Conservation (phyloP, 2,113 vertebrate genomes). For the Cnemophilus loriae region DNA sequence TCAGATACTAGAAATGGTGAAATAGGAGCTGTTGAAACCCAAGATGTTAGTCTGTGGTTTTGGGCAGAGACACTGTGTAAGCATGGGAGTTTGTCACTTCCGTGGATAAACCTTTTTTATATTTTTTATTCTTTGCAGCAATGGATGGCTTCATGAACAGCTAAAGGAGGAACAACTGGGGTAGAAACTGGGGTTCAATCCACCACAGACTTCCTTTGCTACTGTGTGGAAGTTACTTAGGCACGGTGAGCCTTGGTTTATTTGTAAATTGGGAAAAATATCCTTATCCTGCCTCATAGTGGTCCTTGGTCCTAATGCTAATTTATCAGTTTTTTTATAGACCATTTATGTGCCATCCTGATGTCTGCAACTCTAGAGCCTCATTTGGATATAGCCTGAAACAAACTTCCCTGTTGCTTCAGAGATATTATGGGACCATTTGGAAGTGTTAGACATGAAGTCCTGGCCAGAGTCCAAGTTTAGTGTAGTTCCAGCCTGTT, state of each 20-base stretch:
- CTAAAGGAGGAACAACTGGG: neutral
- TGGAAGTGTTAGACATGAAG: neutral
- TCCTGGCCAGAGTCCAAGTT: neutral
- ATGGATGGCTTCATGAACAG: neutral
- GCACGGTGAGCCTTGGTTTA: neutral
- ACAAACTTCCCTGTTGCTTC: neutral
- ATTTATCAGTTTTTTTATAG: neutral
- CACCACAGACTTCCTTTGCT: neutral
- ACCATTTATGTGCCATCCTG: neutral
- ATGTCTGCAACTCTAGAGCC: neutral
- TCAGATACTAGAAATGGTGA: neutral
- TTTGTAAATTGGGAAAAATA: neutral
- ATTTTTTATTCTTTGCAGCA: neutral
- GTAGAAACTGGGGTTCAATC: neutral
- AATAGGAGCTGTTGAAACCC: neutral
- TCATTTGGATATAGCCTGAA: neutral
- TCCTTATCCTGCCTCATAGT: neutral
- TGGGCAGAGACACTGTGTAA: neutral
- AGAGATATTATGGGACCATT: neutral
- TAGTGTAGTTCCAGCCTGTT: neutral
- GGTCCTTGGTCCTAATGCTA: neutral
- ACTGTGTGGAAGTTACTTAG: neutral
- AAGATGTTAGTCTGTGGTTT: neutral
- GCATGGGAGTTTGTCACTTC: neutral
- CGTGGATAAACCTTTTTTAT: accelerated